Evolutionary conservation across 2,113 vertebrate species (phyloP), one percentile per base, ranked within the genome.

Genomic region (Spilogale gracilis): DNA sequence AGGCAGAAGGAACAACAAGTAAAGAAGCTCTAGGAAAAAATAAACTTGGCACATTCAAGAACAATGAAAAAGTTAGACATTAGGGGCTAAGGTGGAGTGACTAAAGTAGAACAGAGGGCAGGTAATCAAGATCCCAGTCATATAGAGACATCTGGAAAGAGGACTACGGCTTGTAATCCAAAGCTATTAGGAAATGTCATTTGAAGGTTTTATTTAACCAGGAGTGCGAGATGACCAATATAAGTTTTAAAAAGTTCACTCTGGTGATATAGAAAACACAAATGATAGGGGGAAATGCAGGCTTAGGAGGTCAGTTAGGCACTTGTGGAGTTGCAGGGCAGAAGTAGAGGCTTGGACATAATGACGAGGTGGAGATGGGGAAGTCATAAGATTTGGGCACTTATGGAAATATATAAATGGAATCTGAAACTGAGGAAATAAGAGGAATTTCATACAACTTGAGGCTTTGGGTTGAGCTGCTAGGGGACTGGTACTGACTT

Each of bases 241-340:
- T 73, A 79, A 13, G 8, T 80, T 84, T 67, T 50, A 18, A 92
- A 96, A 76, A 3, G 43, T 38, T n/a, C 83, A 67, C 25, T 76
- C 61, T 38, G 2, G 56, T 50, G 11, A n/a, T 63, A 1, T 60
- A 21, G 21, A 63, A 92, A 87, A 76, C 18, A 27, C 23, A 27
- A 10, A 48, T 88, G 18, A 13, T 86, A 23, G 20, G 13, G 65
- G n/a, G 38, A 74, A 50, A 32, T 2, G 3, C 21, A 74, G 13
- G 0, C 3, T 23, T 76, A 9, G 30, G 38, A 79, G 9, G 9
- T 60, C 7, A 52, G 4, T 76, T 25, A 50, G 23, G 45, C 74
- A 4, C 5, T 50, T 5, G n/a, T 81, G 1, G 13, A 38, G 11
- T 6, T 48, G 20, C 9, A 48, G 27, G n/a, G 27, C 11, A 92